Base-by-base conservation (phyloP, 2,888 invertebrate species). In the Glaucopsyche alexis region DNA sequence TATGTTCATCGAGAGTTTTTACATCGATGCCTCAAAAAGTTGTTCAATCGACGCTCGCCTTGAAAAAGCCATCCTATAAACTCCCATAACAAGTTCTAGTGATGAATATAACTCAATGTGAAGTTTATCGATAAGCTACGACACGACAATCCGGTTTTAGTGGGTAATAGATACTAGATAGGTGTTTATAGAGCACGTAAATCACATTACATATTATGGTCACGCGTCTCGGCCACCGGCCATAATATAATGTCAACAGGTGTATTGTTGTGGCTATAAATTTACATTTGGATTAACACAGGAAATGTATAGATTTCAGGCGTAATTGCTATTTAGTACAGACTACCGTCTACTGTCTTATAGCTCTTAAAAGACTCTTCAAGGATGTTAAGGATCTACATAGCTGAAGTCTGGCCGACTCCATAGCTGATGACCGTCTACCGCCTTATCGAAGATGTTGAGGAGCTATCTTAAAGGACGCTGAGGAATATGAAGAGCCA, bases 221-320 rank as follows among this genome's bases (percentile, higher is more conserved):
- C 60, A 60, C 29, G 29, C 13, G 13, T 60, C 29, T 60, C 60
- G 60, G 60, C 6, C 60, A 60, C 60, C 60, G 13, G 29, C 60
- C 60, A 60, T 60, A 29, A 60, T 60, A 29, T 38, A 60, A 60
- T 60, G 29, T 29, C 60, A 60, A 60, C 60, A 60, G 60, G 60
- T 60, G 60, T 60, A 60, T 60, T 38, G 60, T 60, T 60, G 60
- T 60, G 13, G 60, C 60, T 38, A 60, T 29, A 45, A 45, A 45
- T 60, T 60, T 60, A 60, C 60, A 55, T 60, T 60, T 29, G 38
- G 14, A 60, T 60, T 60, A 38, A 60, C 6, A 38, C 16, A 60
- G 38, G 29, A 29, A 38, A 38, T 60, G 29, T 60, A 13, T 13
- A 60, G 11, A 60, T 13, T 13, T 60, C 16, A 60, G 29, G 19